phyloP scores from a whole-genome alignment of 2,113 vertebrate species.

The Atlantisia rogersi region DNA sequence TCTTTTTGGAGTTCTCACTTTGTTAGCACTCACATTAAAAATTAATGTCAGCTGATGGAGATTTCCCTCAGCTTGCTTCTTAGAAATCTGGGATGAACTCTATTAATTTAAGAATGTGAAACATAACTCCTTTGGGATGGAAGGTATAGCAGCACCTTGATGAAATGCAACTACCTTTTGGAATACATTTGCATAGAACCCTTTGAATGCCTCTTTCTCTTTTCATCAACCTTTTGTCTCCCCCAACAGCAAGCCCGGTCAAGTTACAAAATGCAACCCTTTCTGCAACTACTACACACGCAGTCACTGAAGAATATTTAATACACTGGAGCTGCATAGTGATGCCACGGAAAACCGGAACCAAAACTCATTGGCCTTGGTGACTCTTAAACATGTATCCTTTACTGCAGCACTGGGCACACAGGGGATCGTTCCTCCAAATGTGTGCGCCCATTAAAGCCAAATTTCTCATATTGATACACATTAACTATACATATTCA shows the following conservation, averaged over 20 bases:
- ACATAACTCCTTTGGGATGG: neutral
- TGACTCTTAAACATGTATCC: no score
- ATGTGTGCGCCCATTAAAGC: no score
- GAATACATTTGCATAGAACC: neutral
- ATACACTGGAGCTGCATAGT: no score
- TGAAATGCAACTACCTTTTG: neutral
- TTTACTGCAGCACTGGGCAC: no score
- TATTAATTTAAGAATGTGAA: neutral
- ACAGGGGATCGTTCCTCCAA: no score
- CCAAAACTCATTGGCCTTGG: no score
- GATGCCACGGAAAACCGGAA: no score
- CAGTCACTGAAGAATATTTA: neutral
- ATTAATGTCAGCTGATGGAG: neutral
- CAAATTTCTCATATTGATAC: no score
- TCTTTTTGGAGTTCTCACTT: neutral
- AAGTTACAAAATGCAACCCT: neutral
- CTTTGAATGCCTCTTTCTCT: neutral
- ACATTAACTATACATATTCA: no score
- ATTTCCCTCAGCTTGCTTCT: neutral
- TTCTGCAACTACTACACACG: neutral
- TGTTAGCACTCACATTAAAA: neutral
- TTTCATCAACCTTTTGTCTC: neutral
- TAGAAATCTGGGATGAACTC: neutral
- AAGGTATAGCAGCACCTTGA: neutral
- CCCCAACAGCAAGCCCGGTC: neutral